Evolutionary conservation across 2,113 vertebrate genomes (phyloP).

Genomic region (Larimichthys polyactis): DNA sequence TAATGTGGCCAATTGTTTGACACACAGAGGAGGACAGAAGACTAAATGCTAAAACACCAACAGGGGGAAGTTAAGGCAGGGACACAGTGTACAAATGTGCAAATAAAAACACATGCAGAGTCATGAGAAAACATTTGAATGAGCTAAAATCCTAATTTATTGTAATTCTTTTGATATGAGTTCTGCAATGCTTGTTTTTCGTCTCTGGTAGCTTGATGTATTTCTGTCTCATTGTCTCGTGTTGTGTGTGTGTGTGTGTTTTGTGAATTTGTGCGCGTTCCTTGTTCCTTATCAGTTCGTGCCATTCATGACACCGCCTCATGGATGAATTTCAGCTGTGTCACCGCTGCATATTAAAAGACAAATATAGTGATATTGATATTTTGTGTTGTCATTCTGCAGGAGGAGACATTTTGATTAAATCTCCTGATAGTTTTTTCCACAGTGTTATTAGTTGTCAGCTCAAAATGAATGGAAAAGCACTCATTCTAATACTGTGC

Average conservation of each 20-base stretch:
- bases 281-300: conserved; percentile 41
- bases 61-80: not conserved
- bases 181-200: conserved; percentile 19
- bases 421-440: conserved; percentile 24
- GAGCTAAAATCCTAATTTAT: conserved; percentile 3
- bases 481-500: not conserved
- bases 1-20: not conserved
- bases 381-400: conserved; percentile 38
- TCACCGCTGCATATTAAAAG: conserved; percentile 55
- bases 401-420: conserved; percentile 54
- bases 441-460: not conserved
- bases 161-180: conserved; percentile 13
- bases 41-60: not conserved
- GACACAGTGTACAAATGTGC: not conserved
- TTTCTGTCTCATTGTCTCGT: conserved; percentile 5
- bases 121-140: not conserved
- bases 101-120: conserved; percentile 3
- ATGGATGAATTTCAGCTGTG: conserved; percentile 30
- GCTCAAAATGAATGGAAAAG: not conserved
- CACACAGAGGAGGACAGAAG: not conserved
- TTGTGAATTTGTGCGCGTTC: conserved; percentile 24
- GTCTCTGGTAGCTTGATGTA: not conserved
- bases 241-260: conserved; percentile 27
- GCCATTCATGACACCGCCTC: conserved; percentile 32
- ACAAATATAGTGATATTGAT: conserved; percentile 21